A percentile compares a stretch with the other conserved stretches of the same genome.
Conservation (phyloP, 2,888 invertebrate species). For the Sympetrum striolatum region DNA sequence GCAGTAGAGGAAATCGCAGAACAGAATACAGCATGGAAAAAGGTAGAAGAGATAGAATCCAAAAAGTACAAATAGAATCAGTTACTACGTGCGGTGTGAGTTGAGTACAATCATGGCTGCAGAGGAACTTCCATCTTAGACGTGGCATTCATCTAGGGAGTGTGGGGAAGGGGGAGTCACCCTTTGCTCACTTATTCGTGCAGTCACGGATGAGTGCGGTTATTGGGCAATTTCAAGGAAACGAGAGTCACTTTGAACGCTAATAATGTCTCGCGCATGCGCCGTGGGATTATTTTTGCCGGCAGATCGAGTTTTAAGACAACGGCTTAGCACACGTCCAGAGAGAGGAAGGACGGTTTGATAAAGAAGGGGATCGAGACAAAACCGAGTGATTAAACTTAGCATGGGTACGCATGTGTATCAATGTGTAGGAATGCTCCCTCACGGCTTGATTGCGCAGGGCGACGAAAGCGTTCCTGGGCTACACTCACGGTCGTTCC, state of each 20-base stretch:
- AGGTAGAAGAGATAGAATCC: background rate
- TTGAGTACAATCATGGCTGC: too few species aligned
- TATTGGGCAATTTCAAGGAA: background rate
- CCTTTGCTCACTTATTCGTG: too few species aligned
- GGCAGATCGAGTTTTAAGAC: constrained; percentile 4
- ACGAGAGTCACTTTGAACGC: background rate
- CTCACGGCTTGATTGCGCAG: too few species aligned
- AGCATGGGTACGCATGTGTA: too few species aligned
- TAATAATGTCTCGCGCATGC: background rate
- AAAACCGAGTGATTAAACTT: background rate
- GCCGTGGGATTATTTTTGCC: constrained; percentile 14
- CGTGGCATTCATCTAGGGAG: too few species aligned
- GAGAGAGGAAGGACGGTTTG: background rate
- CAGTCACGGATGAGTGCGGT: background rate
- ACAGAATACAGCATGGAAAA: too few species aligned
- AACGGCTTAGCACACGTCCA: constrained; percentile 34
- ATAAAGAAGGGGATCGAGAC: background rate
- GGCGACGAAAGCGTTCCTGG: too few species aligned
- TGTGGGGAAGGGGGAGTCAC: background rate
- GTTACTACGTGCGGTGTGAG: too few species aligned
- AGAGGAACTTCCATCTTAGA: too few species aligned
- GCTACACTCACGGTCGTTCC: too few species aligned
- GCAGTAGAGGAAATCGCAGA: background rate
- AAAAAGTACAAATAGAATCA: background rate
- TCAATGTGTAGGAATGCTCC: too few species aligned